Conservation (phyloP, 2,113 vertebrate genomes). For the Phalacrocorax carbo region DNA sequence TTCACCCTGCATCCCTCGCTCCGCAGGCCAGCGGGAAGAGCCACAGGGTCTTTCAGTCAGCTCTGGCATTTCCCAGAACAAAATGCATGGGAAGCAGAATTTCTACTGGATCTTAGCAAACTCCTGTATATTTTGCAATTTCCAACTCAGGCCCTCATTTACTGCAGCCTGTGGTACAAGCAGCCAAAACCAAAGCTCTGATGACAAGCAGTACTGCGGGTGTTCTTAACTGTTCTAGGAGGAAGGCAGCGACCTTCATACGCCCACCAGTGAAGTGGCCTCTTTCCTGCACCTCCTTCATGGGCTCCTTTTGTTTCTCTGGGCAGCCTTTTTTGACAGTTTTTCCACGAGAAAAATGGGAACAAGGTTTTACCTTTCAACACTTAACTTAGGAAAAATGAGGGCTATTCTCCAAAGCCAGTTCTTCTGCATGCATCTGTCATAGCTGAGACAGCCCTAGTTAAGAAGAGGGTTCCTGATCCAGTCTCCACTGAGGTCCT, state of each 20-base stretch:
- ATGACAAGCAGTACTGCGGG: rapidly evolving
- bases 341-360: not conserved
- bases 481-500: no score
- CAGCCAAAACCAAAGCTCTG: not conserved
- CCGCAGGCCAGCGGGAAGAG: not conserved
- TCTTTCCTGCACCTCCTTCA: not conserved
- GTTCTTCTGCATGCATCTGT: not conserved
- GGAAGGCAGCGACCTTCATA: not conserved
- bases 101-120: not conserved
- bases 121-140: not conserved
- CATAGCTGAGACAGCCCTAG: not conserved
- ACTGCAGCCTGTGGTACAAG: not conserved
- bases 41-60: not conserved
- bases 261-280: rapidly evolving
- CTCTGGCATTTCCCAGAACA: not conserved
- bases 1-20: rapidly evolving
- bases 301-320: not conserved
- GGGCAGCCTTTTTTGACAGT: not conserved
- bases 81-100: not conserved
- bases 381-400: rapidly evolving
- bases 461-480: not conserved
- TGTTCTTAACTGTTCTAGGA: not conserved
- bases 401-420: not conserved
- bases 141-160: not conserved
- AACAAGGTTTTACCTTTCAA: not conserved